Evolutionary conservation across 2,888 invertebrate species (phyloP), one percentile per base, ranked within the genome.

Genomic region (Stenchaetothrips biformis): DNA sequence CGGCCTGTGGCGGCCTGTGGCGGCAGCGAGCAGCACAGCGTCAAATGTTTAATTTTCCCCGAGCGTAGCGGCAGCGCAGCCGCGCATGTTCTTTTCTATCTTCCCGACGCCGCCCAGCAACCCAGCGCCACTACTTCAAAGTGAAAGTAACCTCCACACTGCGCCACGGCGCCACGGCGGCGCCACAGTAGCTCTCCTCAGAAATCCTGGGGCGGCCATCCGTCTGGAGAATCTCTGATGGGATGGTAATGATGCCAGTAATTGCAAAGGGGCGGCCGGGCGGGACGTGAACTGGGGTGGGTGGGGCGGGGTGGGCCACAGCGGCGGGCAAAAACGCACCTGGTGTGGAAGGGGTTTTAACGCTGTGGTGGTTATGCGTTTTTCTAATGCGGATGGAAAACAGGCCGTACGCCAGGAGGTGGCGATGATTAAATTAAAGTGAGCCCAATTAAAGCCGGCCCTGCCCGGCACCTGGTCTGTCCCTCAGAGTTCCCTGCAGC

Each of bases 141-240:
- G 59, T 59, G 18, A 59, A 59, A 59, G 16, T 59, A 59, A 59
- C 59, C 59, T 16, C 18, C 59, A 59, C 59, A 59, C 59, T 4
- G 59, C 59, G 18, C 59, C 6, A 6, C 59, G 18, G 53, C 9
- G 59, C 59, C 59, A 6, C 59, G 67, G 8, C 67, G 67, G 18
- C 21, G 53, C 53, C 53, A 11, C 53, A 53, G 53, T 53, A 11
- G 53, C 13, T 18, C 53, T 53, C 18, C 53, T 53, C 53, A 4
- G 16, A 53, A 53, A 53, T 53, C 21, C 67, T 74, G 67, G 67
- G 67, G 67, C 67, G 67, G 9, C 67, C 67, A 74, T 74, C 67
- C 67, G 67, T 74, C 67, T 74, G 67, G 67, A 74, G 67, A 74
- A 74, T 74, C 67, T 74, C 67, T 74, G 67, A 74, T 74, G 67